Evolutionary conservation across 2,888 invertebrate genomes (phyloP), one percentile per base, ranked within the genome.

Genomic region (Schrankia costaestrigalis): DNA sequence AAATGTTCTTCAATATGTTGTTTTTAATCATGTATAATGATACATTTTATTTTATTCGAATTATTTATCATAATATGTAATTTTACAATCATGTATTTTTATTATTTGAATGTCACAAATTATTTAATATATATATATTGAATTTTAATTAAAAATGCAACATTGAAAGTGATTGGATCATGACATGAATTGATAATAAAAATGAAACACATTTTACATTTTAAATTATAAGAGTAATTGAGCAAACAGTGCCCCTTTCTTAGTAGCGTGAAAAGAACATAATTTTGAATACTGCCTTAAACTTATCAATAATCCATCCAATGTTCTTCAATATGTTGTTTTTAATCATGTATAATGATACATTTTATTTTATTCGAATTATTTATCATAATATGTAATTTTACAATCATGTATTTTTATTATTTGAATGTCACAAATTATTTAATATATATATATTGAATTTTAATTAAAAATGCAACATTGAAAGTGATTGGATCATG

Each of bases 111-210:
- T 38, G 75, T 73, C 75, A 75, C 75, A 75, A 76, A 73, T 67
- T 59, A 59, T 50, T 48, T 46, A 47, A 42, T 46, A 35, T 55
- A 41, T 60, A 48, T 50, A 42, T 47, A 53, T n/a, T 54, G 36
- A 47, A 55, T 54, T 63, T 56, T 44, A 48, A 54, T 40, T 52
- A 44, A 54, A 46, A 45, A 46, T 41, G 37, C 51, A 53, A 63
- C 45, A 57, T 59, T 60, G 51, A 53, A 53, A 46, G 52, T 56
- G 59, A 63, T 59, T 57, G 48, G 56, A 71, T 68, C 71, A 76
- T 78, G 77, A 77, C 75, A 73, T 68, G 61, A 63, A 66, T 52
- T 65, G 57, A 63, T 61, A 63, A 52, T 63, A 63, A 67, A 62
- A 55, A 60, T 56, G 56, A 46, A 67, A 58, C 43, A 55, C 57